These are phyloP conservation scores for Butastur rufipennis DNA, from an alignment of 2,113 vertebrate species.

Conservation along the genomic window DNA sequence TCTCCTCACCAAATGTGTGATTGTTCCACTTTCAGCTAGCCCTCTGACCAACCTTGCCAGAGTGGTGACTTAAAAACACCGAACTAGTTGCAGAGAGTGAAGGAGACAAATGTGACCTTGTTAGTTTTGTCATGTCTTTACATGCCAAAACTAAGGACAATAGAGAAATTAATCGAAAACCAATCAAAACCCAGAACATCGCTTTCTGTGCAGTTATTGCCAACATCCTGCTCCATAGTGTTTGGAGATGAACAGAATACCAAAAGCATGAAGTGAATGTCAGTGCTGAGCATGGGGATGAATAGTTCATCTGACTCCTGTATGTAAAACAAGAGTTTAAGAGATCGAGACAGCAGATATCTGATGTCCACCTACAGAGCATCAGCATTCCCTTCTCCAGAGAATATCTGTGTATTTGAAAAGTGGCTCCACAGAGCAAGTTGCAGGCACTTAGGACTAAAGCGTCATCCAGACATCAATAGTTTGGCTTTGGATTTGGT, in stretches of 20 bases:
- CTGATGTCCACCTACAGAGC: background rate
- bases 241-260: background rate
- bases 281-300: background rate
- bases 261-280: background rate
- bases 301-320: background rate
- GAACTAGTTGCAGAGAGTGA: background rate
- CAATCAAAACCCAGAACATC: background rate
- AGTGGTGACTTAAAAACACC: background rate
- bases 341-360: background rate
- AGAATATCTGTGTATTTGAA: background rate
- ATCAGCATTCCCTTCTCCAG: background rate
- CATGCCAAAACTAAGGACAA: background rate
- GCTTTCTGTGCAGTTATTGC: background rate
- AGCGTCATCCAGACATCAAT: background rate
- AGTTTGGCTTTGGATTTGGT: background rate
- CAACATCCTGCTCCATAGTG: background rate
- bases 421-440: background rate
- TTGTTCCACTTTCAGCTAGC: background rate
- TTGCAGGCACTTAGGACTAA: background rate
- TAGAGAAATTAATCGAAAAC: background rate
- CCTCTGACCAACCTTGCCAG: background rate
- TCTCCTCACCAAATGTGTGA: background rate
- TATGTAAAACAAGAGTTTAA: background rate
- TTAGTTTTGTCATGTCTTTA: background rate
- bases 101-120: background rate